These are phyloP conservation scores for Drosophila lini DNA, from an alignment of 1,140 invertebrate genomes.

Conservation along the genomic window DNA sequence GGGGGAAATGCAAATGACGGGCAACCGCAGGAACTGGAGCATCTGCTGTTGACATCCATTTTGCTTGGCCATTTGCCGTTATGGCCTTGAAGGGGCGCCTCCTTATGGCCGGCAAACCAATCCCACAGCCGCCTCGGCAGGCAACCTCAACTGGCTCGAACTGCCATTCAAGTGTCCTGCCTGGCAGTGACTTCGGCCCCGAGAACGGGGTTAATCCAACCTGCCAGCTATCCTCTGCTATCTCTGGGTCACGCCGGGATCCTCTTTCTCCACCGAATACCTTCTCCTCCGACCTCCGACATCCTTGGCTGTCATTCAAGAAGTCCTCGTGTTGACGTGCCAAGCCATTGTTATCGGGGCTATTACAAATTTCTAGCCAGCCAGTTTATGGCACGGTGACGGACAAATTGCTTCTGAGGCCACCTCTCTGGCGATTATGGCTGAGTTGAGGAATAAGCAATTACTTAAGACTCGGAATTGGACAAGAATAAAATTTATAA, in stretches of 20 bases:
- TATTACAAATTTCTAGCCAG: constrained; percentile 67
- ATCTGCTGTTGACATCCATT: constrained; percentile 64
- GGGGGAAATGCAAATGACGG: constrained; percentile 29
- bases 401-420: constrained; percentile 62
- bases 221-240: constrained; percentile 39
- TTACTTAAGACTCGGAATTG: constrained; percentile 11
- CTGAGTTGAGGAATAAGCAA: constrained; percentile 4
- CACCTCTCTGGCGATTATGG: constrained; percentile 16
- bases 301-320: constrained; percentile 38
- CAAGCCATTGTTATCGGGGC: constrained; percentile 59
- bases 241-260: constrained; percentile 24
- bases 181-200: constrained; percentile 32
- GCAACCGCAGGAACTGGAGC: constrained; percentile 30
- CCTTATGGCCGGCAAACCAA: constrained; percentile 20
- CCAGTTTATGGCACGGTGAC: constrained; percentile 41
- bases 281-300: not conserved
- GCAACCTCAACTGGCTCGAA: constrained; percentile 40
- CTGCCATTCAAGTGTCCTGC: constrained; percentile 50
- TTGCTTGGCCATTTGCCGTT: constrained; percentile 55
- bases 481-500: not conserved
- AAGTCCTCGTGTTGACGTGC: constrained; percentile 37
- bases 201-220: constrained; percentile 48
- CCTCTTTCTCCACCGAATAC: not conserved
- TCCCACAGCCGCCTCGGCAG: constrained; percentile 14
- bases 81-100: constrained; percentile 31